These are phyloP conservation scores for Polydrusus tereticollis DNA, from an alignment of 2,888 invertebrate species.

Conservation along the genomic window DNA sequence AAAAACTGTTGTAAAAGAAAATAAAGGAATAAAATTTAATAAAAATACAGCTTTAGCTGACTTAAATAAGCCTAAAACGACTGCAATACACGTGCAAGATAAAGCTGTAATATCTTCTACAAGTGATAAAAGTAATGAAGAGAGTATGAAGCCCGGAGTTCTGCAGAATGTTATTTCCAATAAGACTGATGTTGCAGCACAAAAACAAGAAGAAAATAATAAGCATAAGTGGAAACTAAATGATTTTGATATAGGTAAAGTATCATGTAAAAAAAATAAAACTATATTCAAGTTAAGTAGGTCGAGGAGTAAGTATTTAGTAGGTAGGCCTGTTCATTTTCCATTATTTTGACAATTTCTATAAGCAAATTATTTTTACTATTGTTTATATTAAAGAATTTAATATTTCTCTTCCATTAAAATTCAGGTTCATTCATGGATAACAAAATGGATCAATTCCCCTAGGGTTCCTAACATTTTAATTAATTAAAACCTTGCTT, in stretches of 20 bases:
- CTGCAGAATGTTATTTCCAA: background rate
- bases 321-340: no score
- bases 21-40: slow-evolving; percentile 6
- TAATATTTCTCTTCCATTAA: no score
- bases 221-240: slow-evolving; percentile 43
- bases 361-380: no score
- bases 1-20: slow-evolving; percentile 19
- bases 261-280: background rate
- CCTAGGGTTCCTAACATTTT: no score
- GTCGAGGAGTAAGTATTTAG: no score
- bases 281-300: no score
- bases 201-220: slow-evolving; percentile 33
- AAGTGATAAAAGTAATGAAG: background rate
- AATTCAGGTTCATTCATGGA: no score
- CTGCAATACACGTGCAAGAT: slow-evolving; percentile 15
- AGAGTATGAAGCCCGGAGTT: background rate
- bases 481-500: no score
- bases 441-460: no score
- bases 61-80: slow-evolving; percentile 17
- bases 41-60: slow-evolving; percentile 25
- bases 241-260: slow-evolving; percentile 49
- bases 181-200: background rate
- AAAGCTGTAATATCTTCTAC: slow-evolving; percentile 26
- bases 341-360: no score
- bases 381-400: no score